Conservation (phyloP, 2,888 invertebrate genomes). For the Calameuta filiformis region DNA sequence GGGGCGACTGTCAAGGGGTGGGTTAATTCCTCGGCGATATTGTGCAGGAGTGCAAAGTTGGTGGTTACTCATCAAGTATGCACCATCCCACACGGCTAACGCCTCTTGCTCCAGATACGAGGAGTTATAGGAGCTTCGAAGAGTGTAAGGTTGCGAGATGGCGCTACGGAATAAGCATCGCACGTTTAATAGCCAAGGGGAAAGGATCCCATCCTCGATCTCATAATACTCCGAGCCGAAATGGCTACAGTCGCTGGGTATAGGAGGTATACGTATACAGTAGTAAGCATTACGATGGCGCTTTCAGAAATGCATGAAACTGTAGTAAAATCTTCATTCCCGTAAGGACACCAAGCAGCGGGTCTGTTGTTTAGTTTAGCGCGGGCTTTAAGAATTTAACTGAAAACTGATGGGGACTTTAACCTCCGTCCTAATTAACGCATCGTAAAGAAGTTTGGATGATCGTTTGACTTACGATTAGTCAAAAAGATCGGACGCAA, state of each 20-base stretch:
- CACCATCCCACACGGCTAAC: conserved; percentile 14
- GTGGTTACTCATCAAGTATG: conserved; percentile 36
- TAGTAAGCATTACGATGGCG: neutral
- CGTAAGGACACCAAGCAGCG: neutral
- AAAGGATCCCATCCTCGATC: neutral
- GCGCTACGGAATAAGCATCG: neutral
- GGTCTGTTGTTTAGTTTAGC: neutral
- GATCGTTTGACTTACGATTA: neutral
- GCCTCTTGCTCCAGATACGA: conserved; percentile 8
- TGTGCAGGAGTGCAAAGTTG: conserved; percentile 36
- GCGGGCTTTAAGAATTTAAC: neutral
- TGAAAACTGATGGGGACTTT: neutral
- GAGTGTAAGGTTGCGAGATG: neutral
- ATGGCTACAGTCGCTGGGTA: neutral
- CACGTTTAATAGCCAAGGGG: neutral
- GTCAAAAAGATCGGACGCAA: neutral
- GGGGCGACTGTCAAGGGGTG: conserved; percentile 6
- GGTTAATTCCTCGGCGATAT: conserved; percentile 34
- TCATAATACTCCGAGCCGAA: neutral
- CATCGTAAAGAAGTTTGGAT: neutral
- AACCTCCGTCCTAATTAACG: neutral
- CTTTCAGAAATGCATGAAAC: neutral
- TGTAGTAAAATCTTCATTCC: neutral
- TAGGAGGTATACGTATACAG: neutral
- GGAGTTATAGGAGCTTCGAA: neutral